These are phyloP conservation scores for Drosophila leontia DNA, from an alignment of 1,140 invertebrate species.

Conservation along the genomic window DNA sequence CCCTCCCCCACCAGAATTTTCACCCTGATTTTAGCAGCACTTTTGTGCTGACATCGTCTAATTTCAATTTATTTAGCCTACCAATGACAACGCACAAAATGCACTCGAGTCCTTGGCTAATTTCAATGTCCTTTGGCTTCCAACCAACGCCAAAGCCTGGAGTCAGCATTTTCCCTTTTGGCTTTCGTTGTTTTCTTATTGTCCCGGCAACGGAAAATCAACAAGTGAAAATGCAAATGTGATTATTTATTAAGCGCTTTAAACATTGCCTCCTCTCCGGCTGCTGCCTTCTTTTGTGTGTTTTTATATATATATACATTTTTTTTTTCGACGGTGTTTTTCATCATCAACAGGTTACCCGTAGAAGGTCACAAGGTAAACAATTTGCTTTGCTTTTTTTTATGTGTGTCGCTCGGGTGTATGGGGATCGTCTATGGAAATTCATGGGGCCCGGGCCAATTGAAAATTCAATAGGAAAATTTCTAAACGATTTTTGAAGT, in stretches of 20 bases:
- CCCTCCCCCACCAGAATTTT: background rate
- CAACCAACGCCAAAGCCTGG: background rate
- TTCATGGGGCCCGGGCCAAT: conserved; percentile 56
- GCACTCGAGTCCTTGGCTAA: conserved; percentile 62
- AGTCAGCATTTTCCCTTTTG: conserved; percentile 51
- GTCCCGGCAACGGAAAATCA: conserved; percentile 61
- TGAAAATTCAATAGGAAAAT: conserved; percentile 71
- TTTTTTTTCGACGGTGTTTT: conserved; percentile 1
- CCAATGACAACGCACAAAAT: conserved; percentile 78
- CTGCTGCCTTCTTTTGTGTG: conserved; percentile 5
- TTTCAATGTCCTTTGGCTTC: conserved; percentile 52
- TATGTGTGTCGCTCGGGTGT: conserved; percentile 15
- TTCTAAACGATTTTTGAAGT: conserved; percentile 58
- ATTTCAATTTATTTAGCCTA: conserved; percentile 80
- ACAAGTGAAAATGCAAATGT: conserved; percentile 83
- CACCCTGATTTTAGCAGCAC: conserved; percentile 23
- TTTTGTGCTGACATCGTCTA: conserved; percentile 79
- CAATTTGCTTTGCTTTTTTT: conserved; percentile 46
- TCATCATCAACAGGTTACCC: conserved; percentile 36
- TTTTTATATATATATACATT: background rate
- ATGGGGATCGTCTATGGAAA: conserved; percentile 29
- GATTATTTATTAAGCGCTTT: conserved; percentile 83
- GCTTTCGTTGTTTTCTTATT: conserved; percentile 22
- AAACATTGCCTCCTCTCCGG: conserved; percentile 58
- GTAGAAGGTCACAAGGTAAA: conserved; percentile 38